Evolutionary conservation across 2,113 vertebrate genomes (phyloP).

Genomic region (Geococcyx californianus): DNA sequence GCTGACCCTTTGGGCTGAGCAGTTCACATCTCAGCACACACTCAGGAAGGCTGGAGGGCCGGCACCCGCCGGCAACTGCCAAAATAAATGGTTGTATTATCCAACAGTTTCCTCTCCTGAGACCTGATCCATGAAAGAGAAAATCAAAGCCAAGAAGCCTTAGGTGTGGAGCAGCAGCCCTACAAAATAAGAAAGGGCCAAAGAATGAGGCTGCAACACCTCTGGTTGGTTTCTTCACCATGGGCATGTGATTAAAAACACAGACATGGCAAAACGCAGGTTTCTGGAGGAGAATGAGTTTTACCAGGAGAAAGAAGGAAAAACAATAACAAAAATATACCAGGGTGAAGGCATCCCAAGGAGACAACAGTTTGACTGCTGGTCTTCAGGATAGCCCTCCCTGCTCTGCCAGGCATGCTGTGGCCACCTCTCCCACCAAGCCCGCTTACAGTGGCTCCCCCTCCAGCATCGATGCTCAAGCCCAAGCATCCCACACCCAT

Average conservation of each 20-base stretch:
- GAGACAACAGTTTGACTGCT: not conserved
- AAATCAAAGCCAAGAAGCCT: not conserved
- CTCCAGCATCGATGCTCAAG: not conserved
- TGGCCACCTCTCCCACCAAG: not conserved
- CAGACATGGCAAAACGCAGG: rapidly evolving
- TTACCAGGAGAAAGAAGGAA: not conserved
- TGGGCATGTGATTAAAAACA: not conserved
- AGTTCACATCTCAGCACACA: not conserved
- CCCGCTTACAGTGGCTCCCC: not conserved
- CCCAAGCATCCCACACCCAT: not conserved
- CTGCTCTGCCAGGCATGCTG: not conserved
- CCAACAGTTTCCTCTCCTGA: slow-evolving; percentile 15
- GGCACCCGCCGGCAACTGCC: not conserved
- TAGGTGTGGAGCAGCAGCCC: not conserved
- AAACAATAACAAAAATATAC: not conserved
- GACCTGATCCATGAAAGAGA: not conserved
- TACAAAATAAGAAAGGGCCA: no score
- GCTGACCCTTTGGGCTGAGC: not conserved
- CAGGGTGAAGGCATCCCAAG: not conserved
- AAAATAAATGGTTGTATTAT: slow-evolving; percentile 23
- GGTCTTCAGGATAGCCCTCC: not conserved
- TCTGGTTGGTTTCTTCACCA: not conserved
- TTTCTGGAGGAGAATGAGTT: not conserved
- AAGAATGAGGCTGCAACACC: not conserved
- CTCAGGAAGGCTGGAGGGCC: not conserved